A percentile compares a stretch with the other conserved stretches of the same genome.
Conservation (phyloP, 2,113 vertebrate genomes). For the Charadrius vociferus region DNA sequence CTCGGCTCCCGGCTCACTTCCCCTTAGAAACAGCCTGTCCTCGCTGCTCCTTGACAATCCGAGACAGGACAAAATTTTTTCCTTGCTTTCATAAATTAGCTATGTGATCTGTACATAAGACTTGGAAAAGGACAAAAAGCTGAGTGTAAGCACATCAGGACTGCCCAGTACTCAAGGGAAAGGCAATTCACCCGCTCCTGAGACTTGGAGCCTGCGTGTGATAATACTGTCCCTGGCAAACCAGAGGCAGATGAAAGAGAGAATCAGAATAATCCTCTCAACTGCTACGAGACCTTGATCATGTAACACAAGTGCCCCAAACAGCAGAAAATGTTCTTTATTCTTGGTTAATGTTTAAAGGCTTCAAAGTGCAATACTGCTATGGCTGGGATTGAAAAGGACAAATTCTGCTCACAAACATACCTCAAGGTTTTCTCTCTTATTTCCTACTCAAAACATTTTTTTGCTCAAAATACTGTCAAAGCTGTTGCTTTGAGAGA, state of each 20-base stretch:
- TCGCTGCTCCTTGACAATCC: background rate
- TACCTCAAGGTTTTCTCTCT: background rate
- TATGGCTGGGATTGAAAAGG: background rate
- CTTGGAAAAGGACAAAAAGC: background rate
- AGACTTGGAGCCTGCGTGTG: background rate
- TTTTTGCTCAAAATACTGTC: background rate
- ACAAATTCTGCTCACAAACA: background rate
- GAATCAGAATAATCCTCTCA: slow-evolving; percentile 43
- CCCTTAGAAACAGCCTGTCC: background rate
- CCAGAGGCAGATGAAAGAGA: slow-evolving; percentile 31
- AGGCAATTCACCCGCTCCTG: background rate
- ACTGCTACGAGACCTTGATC: slow-evolving; percentile 33
- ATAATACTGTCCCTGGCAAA: background rate
- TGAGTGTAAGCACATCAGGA: background rate
- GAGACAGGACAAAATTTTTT: background rate
- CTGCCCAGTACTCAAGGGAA: background rate
- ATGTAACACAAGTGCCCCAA: background rate
- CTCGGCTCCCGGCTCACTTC: background rate
- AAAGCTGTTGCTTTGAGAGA: background rate
- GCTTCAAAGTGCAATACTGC: background rate
- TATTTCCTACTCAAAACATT: background rate
- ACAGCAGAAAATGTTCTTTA: slow-evolving; percentile 42
- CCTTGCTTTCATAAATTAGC: background rate
- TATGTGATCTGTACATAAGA: background rate
- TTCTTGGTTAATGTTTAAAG: slow-evolving; percentile 50